Evolutionary conservation across 2,888 invertebrate genomes (phyloP).

Genomic region (Balanococcus diminutus): DNA sequence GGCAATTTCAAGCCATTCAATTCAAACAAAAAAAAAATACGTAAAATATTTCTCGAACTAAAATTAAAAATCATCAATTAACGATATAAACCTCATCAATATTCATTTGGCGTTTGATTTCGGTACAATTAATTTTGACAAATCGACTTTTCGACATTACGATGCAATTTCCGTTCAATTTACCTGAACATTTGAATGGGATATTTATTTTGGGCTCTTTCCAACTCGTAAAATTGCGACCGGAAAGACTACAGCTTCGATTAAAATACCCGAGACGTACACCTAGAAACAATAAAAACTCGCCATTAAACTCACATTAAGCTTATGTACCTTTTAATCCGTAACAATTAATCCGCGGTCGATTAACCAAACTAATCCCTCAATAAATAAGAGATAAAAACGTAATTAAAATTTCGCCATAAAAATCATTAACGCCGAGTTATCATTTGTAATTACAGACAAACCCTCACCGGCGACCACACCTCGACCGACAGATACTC

Average conservation of each 20-base stretch:
- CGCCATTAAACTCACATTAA: neutral
- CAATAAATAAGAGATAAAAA: neutral
- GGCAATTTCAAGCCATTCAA: too few relatives aligned
- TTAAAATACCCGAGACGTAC: neutral
- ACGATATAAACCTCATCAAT: neutral
- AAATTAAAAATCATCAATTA: neutral
- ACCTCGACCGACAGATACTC: neutral
- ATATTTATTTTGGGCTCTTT: neutral
- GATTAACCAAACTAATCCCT: neutral
- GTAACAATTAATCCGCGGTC: neutral
- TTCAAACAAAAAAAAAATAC: neutral
- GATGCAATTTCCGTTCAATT: slow-evolving; percentile 1
- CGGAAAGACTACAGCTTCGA: neutral
- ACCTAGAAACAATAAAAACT: neutral
- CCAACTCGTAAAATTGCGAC: neutral
- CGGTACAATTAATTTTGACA: neutral
- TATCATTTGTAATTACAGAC: neutral
- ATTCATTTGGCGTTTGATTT: neutral
- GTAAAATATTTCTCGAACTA: neutral
- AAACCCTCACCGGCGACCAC: neutral
- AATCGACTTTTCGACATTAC: neutral
- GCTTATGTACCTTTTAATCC: neutral
- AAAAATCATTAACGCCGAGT: neutral
- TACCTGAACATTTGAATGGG: neutral
- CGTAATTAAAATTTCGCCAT: neutral